Base-by-base conservation (phyloP, 2,888 invertebrate genomes). In the Crioceris asparagi region DNA sequence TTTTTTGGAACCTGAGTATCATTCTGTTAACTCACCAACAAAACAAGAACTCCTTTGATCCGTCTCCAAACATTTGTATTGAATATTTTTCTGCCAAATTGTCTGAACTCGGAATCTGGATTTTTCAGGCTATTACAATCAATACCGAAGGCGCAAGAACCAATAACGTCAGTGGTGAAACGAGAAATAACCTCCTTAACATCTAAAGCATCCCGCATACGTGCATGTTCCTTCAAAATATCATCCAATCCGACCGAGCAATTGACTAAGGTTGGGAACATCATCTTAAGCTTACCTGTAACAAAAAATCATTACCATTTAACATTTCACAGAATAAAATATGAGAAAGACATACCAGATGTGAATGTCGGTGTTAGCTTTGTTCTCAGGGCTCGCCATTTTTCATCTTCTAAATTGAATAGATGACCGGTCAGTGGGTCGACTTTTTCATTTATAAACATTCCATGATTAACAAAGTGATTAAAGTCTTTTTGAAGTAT, bases 211-310 rank as follows among this genome's bases (percentile, higher is more conserved):
- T 44, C 39, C 18, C 40, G 21, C 2, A 40, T 31, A 7, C 26
- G 38, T 3, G 41, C 29, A 17, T 47, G 33, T 8, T 44, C 36
- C 4, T 40, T 14, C 1, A 47, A 34, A 8, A 42, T 40, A n/a
- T 49, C 35, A 8, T 50, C 43, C 6, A 39, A 41, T 33, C 40
- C 49, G 7, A 44, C 49, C 8, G 45, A 53, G 32, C 75, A 71
- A 25, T 68, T 63, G 18, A 72, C 65, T 10, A 79, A 65, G 1
- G 73, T 68, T 1, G 66, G 65, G 46, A 75, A 78, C 74, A 80
- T 77, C 17, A 64, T 68, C 55, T 76, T 80, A 46, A 82, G 62
- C 56, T 78, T 79, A 5, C 74, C 76, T 0, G 75, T 68, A 36
- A 39, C 5, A n/a, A 2, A 14, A 31, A 14, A 19, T 4, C 10